phyloP scores from a whole-genome alignment of 2,888 invertebrate species.

The Eristalinus aeneus region DNA sequence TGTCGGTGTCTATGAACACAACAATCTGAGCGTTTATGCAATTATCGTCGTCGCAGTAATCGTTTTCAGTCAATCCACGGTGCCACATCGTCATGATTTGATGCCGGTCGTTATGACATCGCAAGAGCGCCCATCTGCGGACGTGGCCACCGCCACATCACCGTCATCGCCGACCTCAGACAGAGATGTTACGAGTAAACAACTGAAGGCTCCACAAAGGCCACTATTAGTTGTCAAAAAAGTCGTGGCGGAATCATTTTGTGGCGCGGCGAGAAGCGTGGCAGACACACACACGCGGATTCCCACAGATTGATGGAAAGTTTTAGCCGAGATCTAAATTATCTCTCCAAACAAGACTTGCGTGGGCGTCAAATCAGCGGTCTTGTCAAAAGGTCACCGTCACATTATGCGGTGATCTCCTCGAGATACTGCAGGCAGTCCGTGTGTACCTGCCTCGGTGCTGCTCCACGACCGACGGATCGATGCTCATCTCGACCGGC shows the following conservation, averaged over 20 bases:
- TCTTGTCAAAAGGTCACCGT: conserved; percentile 71
- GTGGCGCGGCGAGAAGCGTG: background rate
- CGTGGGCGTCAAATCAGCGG: conserved; percentile 70
- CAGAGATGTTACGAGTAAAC: conserved; percentile 38
- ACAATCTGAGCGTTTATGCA: conserved; percentile 37
- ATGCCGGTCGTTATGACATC: conserved; percentile 39
- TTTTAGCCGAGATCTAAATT: conserved; percentile 70
- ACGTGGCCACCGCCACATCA: background rate
- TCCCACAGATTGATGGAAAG: conserved; percentile 63
- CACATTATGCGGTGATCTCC: conserved; percentile 64
- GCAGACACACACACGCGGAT: conserved; percentile 18
- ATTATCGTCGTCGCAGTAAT: conserved; percentile 37
- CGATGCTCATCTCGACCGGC: background rate
- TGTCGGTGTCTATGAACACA: conserved; percentile 25
- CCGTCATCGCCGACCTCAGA: background rate
- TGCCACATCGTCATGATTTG: conserved; percentile 27
- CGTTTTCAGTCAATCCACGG: conserved; percentile 44
- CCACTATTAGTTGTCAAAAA: conserved; percentile 62
- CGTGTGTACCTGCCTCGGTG: background rate
- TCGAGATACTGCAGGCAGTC: background rate
- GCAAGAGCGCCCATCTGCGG: conserved; percentile 13
- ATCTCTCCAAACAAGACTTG: conserved; percentile 67
- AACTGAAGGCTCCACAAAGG: conserved; percentile 26
- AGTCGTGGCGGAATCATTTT: conserved; percentile 61
- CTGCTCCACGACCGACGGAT: conserved; percentile 20